Percentiles rank a stretch among this genome's conserved stretches.
Conservation (phyloP, 2,888 invertebrate genomes). For the Drosophila birchii region DNA sequence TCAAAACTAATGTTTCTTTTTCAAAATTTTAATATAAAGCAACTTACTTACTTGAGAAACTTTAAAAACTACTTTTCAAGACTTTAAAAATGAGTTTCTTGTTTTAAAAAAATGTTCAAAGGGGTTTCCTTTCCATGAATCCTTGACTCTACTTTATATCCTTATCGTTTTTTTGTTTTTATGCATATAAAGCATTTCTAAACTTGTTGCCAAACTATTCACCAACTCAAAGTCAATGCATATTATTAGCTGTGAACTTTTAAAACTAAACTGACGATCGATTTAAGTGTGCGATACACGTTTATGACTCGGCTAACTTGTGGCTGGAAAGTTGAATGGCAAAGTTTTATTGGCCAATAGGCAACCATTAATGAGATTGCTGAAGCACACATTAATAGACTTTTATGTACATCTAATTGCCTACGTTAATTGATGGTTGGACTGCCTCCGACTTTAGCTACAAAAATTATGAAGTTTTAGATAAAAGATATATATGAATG, state of each 20-base stretch:
- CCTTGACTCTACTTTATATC: background rate
- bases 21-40: background rate
- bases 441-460: slow-evolving; percentile 2
- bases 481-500: background rate
- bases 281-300: slow-evolving; percentile 61
- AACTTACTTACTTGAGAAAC: background rate
- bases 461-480: background rate
- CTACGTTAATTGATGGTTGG: slow-evolving; percentile 49
- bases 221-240: slow-evolving; percentile 51
- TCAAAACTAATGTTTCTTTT: background rate
- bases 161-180: background rate
- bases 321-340: slow-evolving; percentile 18
- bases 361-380: slow-evolving; percentile 57
- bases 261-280: slow-evolving; percentile 18
- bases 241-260: slow-evolving; percentile 40
- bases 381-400: slow-evolving; percentile 43
- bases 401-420: slow-evolving; percentile 51
- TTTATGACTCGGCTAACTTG: slow-evolving; percentile 51
- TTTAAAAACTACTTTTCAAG: no score
- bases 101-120: background rate
- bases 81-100: background rate
- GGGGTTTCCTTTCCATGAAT: accelerated
- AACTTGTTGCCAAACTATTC: slow-evolving; percentile 21
- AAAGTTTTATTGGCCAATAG: slow-evolving; percentile 66
- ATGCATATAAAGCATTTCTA: slow-evolving; percentile 22